Base-by-base conservation (phyloP, 2,113 vertebrate genomes). In the Puntigrus tetrazona region DNA sequence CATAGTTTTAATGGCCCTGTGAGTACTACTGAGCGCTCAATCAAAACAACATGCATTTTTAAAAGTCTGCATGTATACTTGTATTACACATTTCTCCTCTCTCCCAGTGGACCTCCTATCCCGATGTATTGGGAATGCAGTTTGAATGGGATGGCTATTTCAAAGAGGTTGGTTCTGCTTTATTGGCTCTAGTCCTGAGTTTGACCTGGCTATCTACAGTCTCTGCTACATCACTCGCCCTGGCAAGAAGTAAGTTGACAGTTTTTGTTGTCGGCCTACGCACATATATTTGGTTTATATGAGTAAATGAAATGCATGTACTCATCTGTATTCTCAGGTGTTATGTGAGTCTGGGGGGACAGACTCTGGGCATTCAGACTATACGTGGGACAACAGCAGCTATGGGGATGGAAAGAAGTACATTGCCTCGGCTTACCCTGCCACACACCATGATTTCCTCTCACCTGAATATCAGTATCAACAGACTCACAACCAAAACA, bases 141-240 rank as follows among this genome's bases (percentile, higher is more conserved):
- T 99, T 99, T 90, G 92, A 76, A 55, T 99, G 97, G 97, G 96
- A 97, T 0, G 96, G 97, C 5, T 98, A 95, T 89, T 96, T 89
- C 87, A 99, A 99, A 84, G 92, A 97, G 91, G 94, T 99, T 6
- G 97, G 97, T 2, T 95, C 96, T 0, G 93, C 95, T 93, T 98
- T 90, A 96, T 99, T 0, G 97, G 98, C 90, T 94, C 84, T 92
- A 99, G 98, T 89, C 97, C 98, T 0, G 98, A 99, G 85, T 98
- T 98, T 6, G 98, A 99, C 83, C 94, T 99, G 9, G 96, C 95
- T 0, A 78, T 98, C 3, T 99, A 97, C 90, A 94, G 95, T 0
- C 87, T 99, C 65, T 99, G 97, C 92, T 99, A 97, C 93, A 95
- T 99, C 3, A 87, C 96, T 0, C 94, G 96, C 0, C 97, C 97